Base-by-base conservation (phyloP, 2,888 invertebrate genomes). In the Blastobasis lacticolella region DNA sequence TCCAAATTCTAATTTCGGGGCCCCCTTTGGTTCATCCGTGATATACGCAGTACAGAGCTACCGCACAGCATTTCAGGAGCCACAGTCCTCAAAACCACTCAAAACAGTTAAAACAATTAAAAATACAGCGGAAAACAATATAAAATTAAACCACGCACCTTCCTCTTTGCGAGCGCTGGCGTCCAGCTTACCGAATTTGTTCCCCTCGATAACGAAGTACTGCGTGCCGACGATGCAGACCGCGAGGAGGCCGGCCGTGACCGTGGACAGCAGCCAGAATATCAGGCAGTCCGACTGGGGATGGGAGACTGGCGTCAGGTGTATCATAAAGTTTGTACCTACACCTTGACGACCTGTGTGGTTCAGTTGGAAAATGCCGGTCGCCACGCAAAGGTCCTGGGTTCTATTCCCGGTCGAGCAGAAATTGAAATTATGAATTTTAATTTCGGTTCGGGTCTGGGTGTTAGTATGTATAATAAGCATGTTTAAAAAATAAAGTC, bases 181-280 rank as follows among this genome's bases (percentile, higher is more conserved):
- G 55, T 78, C 76, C 63, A 73, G 73, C 73, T 93, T 89, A 67
- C 92, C 92, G 61, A 91, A 82, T 81, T 91, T 91, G 66, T 82
- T 88, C 51, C 92, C 92, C 72, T 93, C 92, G 56, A 90, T 85
- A 50, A 92, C 89, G 75, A 93, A 93, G 75, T 92, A 92, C 61
- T 90, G 90, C 75, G 92, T 91, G 54, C 93, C 92, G 59, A 91
- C 80, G 61, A 91, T 81, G 76, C 92, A 92, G 51, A 93, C 90
- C 0, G 90, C 88, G 37, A 91, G 79, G 51, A 93, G 76, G 2
- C 92, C 92, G 4, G 90, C 83, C 4, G 92, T 92, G 49, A 93
- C 90, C 10, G 92, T 82, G n/a, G 93, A 92, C 53, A 93, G 84
- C 50, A 93, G 84, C 71, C 89, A 85, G 61, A 91, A 90, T 69